Conservation (phyloP, 2,797 vertebrate genomes). For the Pelochelys cantorii region DNA sequence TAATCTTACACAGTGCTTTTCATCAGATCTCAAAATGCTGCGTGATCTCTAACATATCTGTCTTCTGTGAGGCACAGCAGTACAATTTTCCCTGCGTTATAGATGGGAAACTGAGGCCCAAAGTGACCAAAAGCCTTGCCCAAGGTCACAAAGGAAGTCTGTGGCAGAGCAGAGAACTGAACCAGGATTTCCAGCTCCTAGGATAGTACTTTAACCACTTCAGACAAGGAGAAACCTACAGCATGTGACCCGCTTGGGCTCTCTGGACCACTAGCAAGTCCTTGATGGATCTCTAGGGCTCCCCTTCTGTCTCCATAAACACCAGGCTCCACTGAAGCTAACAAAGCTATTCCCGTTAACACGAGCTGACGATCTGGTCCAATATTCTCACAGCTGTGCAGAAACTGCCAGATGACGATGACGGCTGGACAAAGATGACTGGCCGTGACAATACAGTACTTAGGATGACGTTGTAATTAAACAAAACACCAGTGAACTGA, state of each 20-base stretch:
- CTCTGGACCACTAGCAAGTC: not conserved
- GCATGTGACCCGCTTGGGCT: not conserved
- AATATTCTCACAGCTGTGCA: conserved; percentile 57
- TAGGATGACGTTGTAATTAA: conserved; percentile 46
- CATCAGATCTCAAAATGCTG: not conserved
- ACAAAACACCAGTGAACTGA: conserved; percentile 42
- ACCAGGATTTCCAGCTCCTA: not conserved
- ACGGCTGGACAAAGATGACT: conserved; percentile 69
- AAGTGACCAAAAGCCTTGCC: not conserved
- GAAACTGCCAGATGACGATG: conserved; percentile 46
- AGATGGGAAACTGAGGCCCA: not conserved
- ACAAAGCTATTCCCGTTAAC: not conserved
- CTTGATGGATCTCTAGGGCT: not conserved
- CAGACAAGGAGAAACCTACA: not conserved
- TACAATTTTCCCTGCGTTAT: not conserved
- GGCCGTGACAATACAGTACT: conserved; percentile 60
- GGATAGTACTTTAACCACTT: not conserved
- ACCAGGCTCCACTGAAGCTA: not conserved
- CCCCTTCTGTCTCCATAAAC: not conserved
- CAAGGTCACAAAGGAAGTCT: not conserved
- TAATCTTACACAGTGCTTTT: not conserved
- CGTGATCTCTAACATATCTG: not conserved
- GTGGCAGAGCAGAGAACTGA: not conserved
- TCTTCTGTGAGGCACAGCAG: not conserved
- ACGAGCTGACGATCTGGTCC: conserved; percentile 8